Conservation (phyloP, 2,113 vertebrate species). For the Rana temporaria region DNA sequence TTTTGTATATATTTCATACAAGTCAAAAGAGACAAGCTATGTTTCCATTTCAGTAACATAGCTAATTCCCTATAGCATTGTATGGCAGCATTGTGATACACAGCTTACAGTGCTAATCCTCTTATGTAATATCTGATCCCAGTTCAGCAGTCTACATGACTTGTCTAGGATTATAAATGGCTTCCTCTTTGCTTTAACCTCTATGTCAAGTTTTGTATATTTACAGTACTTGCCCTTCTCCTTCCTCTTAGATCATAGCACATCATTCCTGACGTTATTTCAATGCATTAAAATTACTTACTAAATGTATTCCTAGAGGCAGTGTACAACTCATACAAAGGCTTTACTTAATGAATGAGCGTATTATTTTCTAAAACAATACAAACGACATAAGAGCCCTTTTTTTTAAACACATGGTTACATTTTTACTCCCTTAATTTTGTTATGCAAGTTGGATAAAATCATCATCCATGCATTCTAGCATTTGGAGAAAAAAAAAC, state of each 20-base stretch:
- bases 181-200: conserved; percentile 28
- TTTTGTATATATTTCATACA: no score
- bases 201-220: conserved; percentile 2
- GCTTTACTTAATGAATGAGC: no score
- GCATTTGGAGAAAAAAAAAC: no score
- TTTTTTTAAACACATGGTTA: no score
- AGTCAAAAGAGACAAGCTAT: no score
- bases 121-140: conserved; percentile 10
- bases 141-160: background rate
- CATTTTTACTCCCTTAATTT: no score
- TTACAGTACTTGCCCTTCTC: conserved; percentile 15
- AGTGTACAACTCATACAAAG: background rate
- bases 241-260: background rate
- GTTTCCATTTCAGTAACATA: no score
- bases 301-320: background rate
- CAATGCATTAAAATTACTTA: background rate
- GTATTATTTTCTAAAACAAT: no score
- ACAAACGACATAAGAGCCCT: no score
- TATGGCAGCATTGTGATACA: background rate
- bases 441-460: no score
- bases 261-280: background rate
- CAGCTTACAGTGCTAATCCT: background rate
- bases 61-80: background rate
- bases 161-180: conserved; percentile 25
- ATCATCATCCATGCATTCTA: no score